Evolutionary conservation across 2,797 vertebrate genomes (phyloP), one percentile per base, ranked within the genome.

Genomic region (Oophaga sylvatica): DNA sequence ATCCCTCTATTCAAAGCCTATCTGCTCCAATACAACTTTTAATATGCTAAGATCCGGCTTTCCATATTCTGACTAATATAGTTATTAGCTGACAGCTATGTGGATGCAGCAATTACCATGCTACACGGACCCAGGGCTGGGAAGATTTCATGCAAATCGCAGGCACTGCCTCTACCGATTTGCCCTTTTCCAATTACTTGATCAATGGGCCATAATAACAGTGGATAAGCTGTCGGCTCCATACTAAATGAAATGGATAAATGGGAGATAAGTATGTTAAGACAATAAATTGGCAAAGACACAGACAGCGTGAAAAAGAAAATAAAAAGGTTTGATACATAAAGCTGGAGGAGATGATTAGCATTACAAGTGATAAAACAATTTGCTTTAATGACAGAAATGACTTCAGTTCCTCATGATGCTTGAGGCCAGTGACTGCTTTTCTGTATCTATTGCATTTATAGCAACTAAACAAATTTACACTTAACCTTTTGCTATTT

Each of bases 51-150:
- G 92, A 93, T 92, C 85, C 91, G 90, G 91, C 93, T 92, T 93
- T 91, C 92, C 91, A 92, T 93, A 94, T 92, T 91, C 92, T 91
- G 92, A 92, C 92, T 92, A 93, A 94, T 93, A 93, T 92, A 93
- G 92, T 89, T 91, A 93, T 93, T 93, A 92, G 93, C 89, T 92
- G 92, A 92, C 92, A 92, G 90, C 88, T 91, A 92, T 92, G 90
- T 92, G 89, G 91, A 90, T 90, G 92, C 90, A 90, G 90, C 89
- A 91, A 93, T 93, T 92, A 91, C 90, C 88, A 90, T 68, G 91
- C 92, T 91, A 90, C 90, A 92, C 92, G 91, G 90, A 93, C 91
- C 90, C 90, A 85, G 29, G 90, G 94, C 90, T 90, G 79, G 91
- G 91, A 90, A 91, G 89, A 92, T 89, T 91, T 92, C 90, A 93